Base-by-base conservation (phyloP, 2,888 invertebrate species). In the Andrena chrysosceles region DNA sequence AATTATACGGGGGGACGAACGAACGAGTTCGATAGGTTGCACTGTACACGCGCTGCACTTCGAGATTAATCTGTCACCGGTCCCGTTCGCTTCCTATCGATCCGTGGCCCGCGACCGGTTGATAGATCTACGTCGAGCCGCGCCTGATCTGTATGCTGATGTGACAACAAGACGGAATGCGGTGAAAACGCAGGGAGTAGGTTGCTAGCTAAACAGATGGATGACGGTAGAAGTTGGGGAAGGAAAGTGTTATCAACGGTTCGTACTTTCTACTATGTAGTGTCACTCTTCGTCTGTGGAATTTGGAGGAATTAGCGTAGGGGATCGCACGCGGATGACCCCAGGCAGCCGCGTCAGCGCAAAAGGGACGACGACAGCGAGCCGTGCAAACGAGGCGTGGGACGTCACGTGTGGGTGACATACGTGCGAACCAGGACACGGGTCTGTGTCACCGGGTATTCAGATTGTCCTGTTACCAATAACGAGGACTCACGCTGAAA, bases 61-160 rank as follows among this genome's bases (percentile, higher is more conserved):
- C 60, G 83, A 87, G 87, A 88, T 88, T 88, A 88, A 89, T 87
- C 89, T 87, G 81, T 87, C 87, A 84, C 77, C 56, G 81, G 83
- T 68, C 60, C 85, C 88, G 83, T 81, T 88, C 89, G 84, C 87
- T 84, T 89, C 85, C 88, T 68, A 79, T 86, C 84, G 68, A 72
- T 52, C 73, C 75, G 72, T 72, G 42, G 66, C 79, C 88, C 56
- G 73, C 77, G 74, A 81, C 81, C 80, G 78, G 63, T 87, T 88
- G 89, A 88, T 85, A 89, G 88, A 88, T 88, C 85, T 82, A 83
- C 77, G 83, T 88, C 78, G 83, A 75, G 72, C 87, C 74, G 77
- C 86, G 77, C 70, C 86, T 86, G 88, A 87, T 86, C 83, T 87
- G 81, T 87, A 77, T 72, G 81, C 80, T 72, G 88, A 84, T 87